These are phyloP conservation scores for Psilanteris sp. DNA, from an alignment of 1,140 invertebrate species.

Conservation along the genomic window DNA sequence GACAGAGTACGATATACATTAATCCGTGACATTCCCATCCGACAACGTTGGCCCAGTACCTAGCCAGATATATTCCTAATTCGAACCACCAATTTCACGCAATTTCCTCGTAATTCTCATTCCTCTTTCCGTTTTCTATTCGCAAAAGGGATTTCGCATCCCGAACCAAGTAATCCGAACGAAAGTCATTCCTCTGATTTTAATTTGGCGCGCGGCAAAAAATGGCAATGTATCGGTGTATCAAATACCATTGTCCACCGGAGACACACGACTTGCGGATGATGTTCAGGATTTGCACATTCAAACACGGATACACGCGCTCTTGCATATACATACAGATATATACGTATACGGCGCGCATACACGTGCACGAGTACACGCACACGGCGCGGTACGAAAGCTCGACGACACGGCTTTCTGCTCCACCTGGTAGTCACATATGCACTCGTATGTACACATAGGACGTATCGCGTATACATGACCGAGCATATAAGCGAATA, in stretches of 20 bases:
- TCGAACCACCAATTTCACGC: no score
- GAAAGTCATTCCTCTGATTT: no score
- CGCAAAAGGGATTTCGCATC: no score
- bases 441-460: conserved; percentile 19
- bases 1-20: no score
- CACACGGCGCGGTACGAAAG: neutral
- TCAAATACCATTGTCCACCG: conserved; percentile 11
- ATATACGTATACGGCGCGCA: neutral
- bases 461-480: conserved; percentile 21
- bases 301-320: neutral
- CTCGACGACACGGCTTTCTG: neutral
- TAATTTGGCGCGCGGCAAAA: no score
- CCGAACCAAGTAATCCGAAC: no score
- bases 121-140: no score
- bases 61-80: no score
- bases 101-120: no score
- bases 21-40: no score
- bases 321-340: neutral
- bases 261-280: conserved; percentile 7
- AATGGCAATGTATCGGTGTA: conserved; percentile 11
- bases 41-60: no score
- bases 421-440: conserved; percentile 5
- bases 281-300: neutral
- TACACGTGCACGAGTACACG: neutral
- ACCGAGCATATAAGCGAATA: conserved; percentile 31